A percentile compares a stretch with the other conserved stretches of the same genome.
These are phyloP conservation scores for Metopia argyrocephala DNA, from an alignment of 2,888 invertebrate genomes.

Conservation along the genomic window DNA sequence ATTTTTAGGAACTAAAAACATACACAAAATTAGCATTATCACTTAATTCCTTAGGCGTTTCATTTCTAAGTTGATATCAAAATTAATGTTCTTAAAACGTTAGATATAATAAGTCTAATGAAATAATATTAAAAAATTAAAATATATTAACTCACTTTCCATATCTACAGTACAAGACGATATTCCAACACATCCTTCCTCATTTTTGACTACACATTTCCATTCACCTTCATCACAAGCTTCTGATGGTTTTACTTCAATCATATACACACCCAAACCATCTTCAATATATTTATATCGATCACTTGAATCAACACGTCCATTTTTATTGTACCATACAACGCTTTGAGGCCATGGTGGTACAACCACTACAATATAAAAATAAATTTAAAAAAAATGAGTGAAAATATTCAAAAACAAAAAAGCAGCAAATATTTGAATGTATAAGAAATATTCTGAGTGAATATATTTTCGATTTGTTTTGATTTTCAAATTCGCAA, in stretches of 20 bases:
- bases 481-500: conserved; percentile 69
- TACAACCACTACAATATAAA: conserved; percentile 82
- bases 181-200: conserved; percentile 87
- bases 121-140: too few relatives aligned
- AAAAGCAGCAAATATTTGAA: background rate
- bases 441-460: background rate
- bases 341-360: conserved; percentile 92
- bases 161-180: conserved; percentile 86
- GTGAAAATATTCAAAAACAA: too few relatives aligned
- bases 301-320: conserved; percentile 84
- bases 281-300: conserved; percentile 88
- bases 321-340: conserved; percentile 92
- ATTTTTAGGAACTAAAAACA: conserved; percentile 88
- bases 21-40: too few relatives aligned
- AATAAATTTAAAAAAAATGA: conserved; percentile 5
- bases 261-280: conserved; percentile 88
- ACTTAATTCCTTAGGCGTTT: too few relatives aligned
- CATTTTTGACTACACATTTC: conserved; percentile 91
- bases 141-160: conserved; percentile 89
- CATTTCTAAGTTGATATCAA: too few relatives aligned
- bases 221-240: conserved; percentile 92
- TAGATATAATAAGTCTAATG: too few relatives aligned
- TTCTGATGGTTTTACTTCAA: conserved; percentile 87
- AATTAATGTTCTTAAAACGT: too few relatives aligned
- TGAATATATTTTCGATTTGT: conserved; percentile 60